These are phyloP conservation scores for Cnemophilus loriae DNA, from an alignment of 2,113 vertebrate species.

Conservation along the genomic window DNA sequence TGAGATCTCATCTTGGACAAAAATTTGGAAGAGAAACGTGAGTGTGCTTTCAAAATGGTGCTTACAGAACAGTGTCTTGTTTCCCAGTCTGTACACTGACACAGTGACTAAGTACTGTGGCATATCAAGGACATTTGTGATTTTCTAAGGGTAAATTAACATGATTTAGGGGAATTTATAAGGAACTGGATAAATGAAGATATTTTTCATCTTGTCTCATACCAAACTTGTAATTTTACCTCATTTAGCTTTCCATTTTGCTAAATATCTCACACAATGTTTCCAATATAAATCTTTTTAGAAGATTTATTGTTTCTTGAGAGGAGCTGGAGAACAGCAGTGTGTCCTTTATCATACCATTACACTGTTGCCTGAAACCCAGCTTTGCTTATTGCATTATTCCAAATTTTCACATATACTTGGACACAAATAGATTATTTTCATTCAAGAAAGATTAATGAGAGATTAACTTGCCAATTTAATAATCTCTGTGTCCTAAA, in stretches of 20 bases:
- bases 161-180: background rate
- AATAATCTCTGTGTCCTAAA: constrained; percentile 33
- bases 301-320: background rate
- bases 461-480: background rate
- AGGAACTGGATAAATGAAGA: background rate
- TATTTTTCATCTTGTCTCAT: background rate
- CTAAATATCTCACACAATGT: background rate
- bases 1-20: background rate
- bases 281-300: background rate
- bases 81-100: background rate
- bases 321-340: background rate
- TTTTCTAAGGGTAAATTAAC: background rate
- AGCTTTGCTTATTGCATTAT: background rate
- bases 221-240: background rate
- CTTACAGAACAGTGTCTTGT: background rate
- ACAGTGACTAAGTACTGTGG: background rate
- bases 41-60: background rate
- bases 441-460: background rate
- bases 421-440: background rate
- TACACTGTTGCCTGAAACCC: background rate
- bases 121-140: background rate
- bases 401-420: background rate
- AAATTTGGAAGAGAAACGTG: background rate
- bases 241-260: background rate
- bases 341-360: background rate